Conservation (phyloP, 2,797 vertebrate species). For the Mormyrus hasselquistii region DNA sequence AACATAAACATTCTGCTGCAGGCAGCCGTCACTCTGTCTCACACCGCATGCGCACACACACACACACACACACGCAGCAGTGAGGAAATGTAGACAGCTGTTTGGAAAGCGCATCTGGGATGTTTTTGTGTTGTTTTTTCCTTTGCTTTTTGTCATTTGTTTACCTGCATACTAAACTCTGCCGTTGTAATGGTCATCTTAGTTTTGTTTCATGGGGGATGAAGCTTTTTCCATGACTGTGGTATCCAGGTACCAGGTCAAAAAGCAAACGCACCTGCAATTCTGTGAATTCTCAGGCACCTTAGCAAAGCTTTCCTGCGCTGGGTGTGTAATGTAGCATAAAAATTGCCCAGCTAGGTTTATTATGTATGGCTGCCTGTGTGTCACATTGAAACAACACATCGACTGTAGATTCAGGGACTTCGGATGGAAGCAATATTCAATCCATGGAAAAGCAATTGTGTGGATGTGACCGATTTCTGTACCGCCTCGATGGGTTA, state of each 20-base stretch:
- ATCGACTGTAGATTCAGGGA: neutral
- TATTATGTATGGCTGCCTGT: neutral
- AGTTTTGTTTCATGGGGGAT: neutral
- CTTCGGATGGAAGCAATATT: neutral
- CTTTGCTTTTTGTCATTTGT: neutral
- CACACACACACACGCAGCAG: conserved; percentile 2
- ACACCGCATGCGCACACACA: conserved; percentile 30
- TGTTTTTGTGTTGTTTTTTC: neutral
- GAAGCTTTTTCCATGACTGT: neutral
- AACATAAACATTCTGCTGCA: conserved; percentile 43
- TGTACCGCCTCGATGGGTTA: neutral
- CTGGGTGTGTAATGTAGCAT: neutral
- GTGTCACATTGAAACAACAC: neutral
- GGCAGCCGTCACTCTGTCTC: conserved; percentile 30
- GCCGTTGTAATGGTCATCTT: neutral
- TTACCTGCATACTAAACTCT: neutral
- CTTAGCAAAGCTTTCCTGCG: neutral
- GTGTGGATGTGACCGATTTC: neutral
- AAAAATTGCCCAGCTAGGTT: neutral
- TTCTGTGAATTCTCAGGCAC: neutral
- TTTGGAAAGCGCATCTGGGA: neutral
- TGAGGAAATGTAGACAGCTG: neutral
- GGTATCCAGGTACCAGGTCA: neutral
- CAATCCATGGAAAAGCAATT: neutral
- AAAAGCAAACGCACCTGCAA: neutral